A percentile compares a stretch with the other conserved stretches of the same genome.
Evolutionary conservation across 2,888 invertebrate species (phyloP).

Genomic region (Amblyjoppa proteus): DNA sequence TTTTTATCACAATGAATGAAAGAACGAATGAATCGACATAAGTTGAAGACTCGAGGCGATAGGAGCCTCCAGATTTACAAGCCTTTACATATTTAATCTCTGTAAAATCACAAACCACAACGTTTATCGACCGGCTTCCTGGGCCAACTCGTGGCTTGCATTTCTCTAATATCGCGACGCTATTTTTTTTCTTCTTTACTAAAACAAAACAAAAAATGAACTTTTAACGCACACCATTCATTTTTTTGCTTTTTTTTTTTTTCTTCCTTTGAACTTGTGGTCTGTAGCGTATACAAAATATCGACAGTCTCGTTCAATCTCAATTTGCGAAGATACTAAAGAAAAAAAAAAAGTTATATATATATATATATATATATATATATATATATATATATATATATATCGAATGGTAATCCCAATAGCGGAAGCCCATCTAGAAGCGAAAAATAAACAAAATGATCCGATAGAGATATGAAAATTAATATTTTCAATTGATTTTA

Average conservation of each 20-base stretch:
- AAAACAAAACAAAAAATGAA: constrained; percentile 31
- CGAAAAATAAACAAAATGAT: constrained; percentile 50
- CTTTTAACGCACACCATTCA: constrained; percentile 23
- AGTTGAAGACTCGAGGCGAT: constrained; percentile 35
- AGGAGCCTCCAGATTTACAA: constrained; percentile 38
- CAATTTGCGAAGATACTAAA: constrained; percentile 58
- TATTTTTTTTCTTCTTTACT: constrained; percentile 30
- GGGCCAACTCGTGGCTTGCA: constrained; percentile 25
- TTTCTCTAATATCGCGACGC: constrained; percentile 33
- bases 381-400: constrained; percentile 35
- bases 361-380: constrained; percentile 34
- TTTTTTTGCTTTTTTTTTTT: constrained; percentile 36
- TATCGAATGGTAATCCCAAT: constrained; percentile 32
- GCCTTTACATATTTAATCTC: constrained; percentile 35
- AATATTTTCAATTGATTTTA: constrained; percentile 84
- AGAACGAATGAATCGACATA: constrained; percentile 53
- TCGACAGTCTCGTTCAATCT: constrained; percentile 64
- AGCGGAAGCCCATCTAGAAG: constrained; percentile 65
- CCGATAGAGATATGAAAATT: constrained; percentile 70
- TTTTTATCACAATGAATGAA: constrained; percentile 62
- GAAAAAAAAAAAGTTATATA: constrained; percentile 47
- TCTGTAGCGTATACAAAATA: constrained; percentile 65
- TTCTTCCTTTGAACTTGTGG: constrained; percentile 61
- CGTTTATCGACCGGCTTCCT: constrained; percentile 38
- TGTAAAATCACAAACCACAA: constrained; percentile 59